Evolutionary conservation across 2,888 invertebrate genomes (phyloP), one percentile per base, ranked within the genome.

Genomic region (Rapana venosa): DNA sequence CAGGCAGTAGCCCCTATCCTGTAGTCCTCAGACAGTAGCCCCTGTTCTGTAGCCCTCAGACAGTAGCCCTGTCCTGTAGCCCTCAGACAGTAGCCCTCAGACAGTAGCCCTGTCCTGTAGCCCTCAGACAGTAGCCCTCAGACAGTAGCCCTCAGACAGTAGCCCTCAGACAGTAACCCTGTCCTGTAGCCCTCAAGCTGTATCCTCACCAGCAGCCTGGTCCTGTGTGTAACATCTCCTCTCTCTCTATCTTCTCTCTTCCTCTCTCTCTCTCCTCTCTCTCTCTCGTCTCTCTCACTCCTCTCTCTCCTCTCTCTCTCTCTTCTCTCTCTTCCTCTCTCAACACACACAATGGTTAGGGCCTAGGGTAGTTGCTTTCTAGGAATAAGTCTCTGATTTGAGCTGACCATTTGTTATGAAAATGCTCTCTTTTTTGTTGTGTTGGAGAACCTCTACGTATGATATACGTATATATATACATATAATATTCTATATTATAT

Each of bases 201-300:
- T 30, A 32, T 77, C 32, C 77, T 77, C 77, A 20, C 32, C 32
- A 32, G 4, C 32, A 32, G 32, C 32, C 77, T 77, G 32, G 32
- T 77, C 32, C 30, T 32, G 77, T 32, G 32, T 17, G 15, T 61
- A 20, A 20, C 61, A n/a, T n/a, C n/a, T 11, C n/a, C 74, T n/a
- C 30, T n/a, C 77, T 13, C 77, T 8, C 32, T 70, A 0, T 26
- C 26, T n/a, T 20, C 4, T 6, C 13, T 32, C 32, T 15, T 15
- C 32, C 32, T 15, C 77, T 11, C 11, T 32, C 77, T 32, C 74
- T n/a, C 74, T n/a, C 47, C 81, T 81, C 26, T 81, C 81, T 47
- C 81, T 81, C 81, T 30, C 22, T 81, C 81, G n/a, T 81, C 47
- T 79, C 79, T 79, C 35, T 79, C 79, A 1, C 35, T 79, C 35